phyloP scores from a whole-genome alignment of 2,113 vertebrate genomes.

The Chaenogobius annularis region DNA sequence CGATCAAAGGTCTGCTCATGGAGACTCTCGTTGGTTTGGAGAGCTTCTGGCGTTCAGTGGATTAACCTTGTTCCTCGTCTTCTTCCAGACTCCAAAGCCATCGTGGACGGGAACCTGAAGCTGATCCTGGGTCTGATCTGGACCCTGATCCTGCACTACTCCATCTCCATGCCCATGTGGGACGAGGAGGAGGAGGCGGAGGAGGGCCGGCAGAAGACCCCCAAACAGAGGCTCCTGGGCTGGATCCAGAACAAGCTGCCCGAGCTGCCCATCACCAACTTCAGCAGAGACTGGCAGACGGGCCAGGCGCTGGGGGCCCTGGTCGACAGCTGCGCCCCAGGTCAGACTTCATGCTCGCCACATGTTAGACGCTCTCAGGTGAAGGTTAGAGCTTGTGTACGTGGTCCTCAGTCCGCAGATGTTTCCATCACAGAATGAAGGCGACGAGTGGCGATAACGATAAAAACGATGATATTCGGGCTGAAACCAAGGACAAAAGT shows the following conservation, averaged over 20 bases:
- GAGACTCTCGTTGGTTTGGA: too few species aligned
- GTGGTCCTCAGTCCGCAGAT: too few species aligned
- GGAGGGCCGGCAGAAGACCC: conserved; percentile 80
- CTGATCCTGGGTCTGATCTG: conserved; percentile 85
- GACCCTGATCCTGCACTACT: conserved; percentile 86
- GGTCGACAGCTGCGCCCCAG: conserved; percentile 83
- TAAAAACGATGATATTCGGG: too few species aligned
- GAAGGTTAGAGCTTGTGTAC: too few species aligned
- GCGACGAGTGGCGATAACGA: too few species aligned
- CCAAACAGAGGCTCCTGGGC: conserved; percentile 83
- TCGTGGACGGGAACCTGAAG: conserved; percentile 86
- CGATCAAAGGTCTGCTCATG: too few species aligned
- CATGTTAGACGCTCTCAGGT: too few species aligned
- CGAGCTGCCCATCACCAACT: conserved; percentile 89
- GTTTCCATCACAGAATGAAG: too few species aligned
- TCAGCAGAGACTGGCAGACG: conserved; percentile 81
- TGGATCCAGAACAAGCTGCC: conserved; percentile 85
- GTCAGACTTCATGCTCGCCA: conserved; percentile 45
- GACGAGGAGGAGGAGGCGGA: conserved; percentile 83
- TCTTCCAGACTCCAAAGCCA: conserved; percentile 76
- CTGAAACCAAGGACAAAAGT: too few species aligned
- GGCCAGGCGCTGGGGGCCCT: conserved; percentile 78
- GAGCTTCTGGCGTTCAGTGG: too few species aligned
- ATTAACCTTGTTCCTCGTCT: not conserved
- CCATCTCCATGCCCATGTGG: conserved; percentile 89